These are phyloP conservation scores for Laspeyria flexula DNA, from an alignment of 2,888 invertebrate genomes.

Conservation along the genomic window DNA sequence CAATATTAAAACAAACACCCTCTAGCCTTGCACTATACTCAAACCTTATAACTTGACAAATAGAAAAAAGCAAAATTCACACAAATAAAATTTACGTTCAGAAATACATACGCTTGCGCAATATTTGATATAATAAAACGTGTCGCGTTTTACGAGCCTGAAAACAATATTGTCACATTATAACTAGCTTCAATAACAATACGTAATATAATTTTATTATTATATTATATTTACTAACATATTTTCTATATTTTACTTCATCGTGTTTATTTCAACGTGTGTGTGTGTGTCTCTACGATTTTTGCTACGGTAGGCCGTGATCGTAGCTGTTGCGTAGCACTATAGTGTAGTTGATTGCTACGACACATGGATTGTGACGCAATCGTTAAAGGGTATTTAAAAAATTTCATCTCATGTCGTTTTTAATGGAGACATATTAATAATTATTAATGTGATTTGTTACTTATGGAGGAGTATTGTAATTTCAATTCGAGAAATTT, in stretches of 20 bases:
- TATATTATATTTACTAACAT: background rate
- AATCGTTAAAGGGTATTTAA: no score
- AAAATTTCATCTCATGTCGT: no score
- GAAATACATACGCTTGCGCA: background rate
- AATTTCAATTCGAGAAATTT: no score
- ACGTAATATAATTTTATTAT: background rate
- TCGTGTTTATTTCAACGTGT: background rate
- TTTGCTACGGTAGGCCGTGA: background rate
- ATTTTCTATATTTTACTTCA: background rate
- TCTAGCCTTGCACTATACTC: background rate
- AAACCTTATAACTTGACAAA: background rate
- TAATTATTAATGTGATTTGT: no score
- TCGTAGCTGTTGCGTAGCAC: constrained; percentile 1
- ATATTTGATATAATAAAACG: background rate
- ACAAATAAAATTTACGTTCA: background rate
- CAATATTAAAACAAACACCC: background rate
- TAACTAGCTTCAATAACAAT: background rate
- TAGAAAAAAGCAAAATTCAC: background rate
- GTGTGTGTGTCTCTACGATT: background rate
- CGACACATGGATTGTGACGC: background rate
- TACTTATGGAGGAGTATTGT: no score
- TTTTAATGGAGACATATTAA: no score
- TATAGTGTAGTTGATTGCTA: background rate
- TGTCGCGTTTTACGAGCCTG: background rate
- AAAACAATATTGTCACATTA: background rate